Base-by-base conservation (phyloP, 2,888 invertebrate genomes). In the Theodoxus fluviatilis region DNA sequence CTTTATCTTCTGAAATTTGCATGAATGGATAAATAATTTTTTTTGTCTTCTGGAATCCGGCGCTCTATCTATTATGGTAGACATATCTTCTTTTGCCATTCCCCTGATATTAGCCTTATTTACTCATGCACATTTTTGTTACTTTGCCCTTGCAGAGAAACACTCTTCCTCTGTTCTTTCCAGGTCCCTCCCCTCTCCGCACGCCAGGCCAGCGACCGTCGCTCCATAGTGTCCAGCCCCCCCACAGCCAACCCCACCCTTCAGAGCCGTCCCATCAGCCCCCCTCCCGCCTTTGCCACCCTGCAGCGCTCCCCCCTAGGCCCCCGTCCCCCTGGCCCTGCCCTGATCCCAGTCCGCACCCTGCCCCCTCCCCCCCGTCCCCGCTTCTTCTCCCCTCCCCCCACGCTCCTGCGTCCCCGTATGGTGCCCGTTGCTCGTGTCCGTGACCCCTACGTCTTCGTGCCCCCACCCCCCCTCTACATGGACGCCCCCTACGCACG, bases 311-410 rank as follows among this genome's bases (percentile, higher is more conserved):
- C 37, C 66, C 70, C 49, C 43, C 70, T 33, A 31, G 68, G 7
- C 31, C 47, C 65, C 22, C 31, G 68, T 52, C 47, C 49, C 49
- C 71, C 73, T 18, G 57, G 68, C 33, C 68, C 70, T 9, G 64
- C 38, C 12, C 67, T 57, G 66, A 66, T 65, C 33, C 68, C 72
- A 9, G 43, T 69, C 38, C 55, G 59, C 18, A 57, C 67, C 4
- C 57, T 52, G 9, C 71, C 73, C 1, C 64, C 68, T 1, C 69
- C 70, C 25, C 33, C 68, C 37, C 47, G 80, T 59, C 79, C 81
- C 25, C 71, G 81, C 49, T 82, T 82, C 73, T 82, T 82, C 70
- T 82, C 82, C 12, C 81, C 82, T n/a, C 80, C 81, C 0, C 80
- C 82, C 6, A 77, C 81, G 1, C 69, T 78, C 43, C 28, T 75